Percentiles rank a stretch among this genome's conserved stretches.
Conservation (phyloP, 1,140 invertebrate genomes). For the Bombus turneri region DNA sequence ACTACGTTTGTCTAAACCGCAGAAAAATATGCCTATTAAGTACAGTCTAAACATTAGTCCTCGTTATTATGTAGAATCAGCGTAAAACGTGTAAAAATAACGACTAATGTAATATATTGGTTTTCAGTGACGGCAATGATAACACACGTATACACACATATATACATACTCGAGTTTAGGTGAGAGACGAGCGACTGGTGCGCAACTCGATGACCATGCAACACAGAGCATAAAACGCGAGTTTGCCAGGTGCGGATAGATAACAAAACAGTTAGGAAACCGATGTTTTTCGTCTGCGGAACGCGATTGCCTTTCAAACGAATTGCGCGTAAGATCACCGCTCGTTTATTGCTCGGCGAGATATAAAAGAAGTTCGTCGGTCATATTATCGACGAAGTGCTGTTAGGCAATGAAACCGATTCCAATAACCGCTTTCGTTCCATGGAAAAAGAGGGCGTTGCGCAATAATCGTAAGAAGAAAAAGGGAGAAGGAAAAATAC, state of each 20-base stretch:
- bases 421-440: slow-evolving; percentile 1
- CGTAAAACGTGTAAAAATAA: neutral
- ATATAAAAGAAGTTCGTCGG: slow-evolving; percentile 7
- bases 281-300: slow-evolving; percentile 11
- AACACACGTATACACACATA: neutral
- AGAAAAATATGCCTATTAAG: neutral
- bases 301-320: slow-evolving; percentile 17
- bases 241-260: slow-evolving; percentile 19
- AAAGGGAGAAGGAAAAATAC: slow-evolving; percentile 5
- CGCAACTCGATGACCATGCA: neutral
- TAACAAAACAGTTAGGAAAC: slow-evolving; percentile 33
- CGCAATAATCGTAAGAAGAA: neutral
- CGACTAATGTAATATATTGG: neutral
- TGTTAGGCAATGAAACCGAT: neutral
- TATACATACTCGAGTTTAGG: neutral
- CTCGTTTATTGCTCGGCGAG: neutral
- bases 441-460: neutral
- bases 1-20: neutral
- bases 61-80: neutral
- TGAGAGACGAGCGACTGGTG: neutral
- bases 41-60: neutral
- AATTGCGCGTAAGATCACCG: slow-evolving; percentile 14
- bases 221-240: neutral
- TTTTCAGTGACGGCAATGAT: neutral
- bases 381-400: neutral